Conservation (phyloP, 2,113 vertebrate genomes). For the Ciconia boyciana region DNA sequence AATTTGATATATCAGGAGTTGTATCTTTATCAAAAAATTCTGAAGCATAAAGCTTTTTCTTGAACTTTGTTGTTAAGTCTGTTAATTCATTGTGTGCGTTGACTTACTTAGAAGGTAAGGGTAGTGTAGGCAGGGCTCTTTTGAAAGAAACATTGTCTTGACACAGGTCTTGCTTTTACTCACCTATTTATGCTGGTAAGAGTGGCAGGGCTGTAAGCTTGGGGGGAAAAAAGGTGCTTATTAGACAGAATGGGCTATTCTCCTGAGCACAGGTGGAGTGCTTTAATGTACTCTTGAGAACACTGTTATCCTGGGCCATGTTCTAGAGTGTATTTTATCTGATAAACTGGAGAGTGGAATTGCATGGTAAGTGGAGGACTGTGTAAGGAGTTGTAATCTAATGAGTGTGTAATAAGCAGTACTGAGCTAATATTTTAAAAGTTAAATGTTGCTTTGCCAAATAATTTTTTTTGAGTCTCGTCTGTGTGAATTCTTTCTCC, state of each 20-base stretch:
- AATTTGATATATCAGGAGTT: background rate
- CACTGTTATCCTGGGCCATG: background rate
- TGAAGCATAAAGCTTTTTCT: background rate
- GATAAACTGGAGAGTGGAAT: background rate
- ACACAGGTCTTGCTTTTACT: background rate
- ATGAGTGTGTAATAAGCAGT: background rate
- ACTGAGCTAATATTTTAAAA: background rate
- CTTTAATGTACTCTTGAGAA: background rate
- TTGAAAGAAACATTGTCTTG: background rate
- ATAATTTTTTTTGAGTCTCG: background rate
- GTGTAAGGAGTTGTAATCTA: background rate
- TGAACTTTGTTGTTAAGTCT: background rate
- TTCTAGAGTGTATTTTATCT: background rate
- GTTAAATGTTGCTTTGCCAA: background rate
- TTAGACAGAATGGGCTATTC: background rate
- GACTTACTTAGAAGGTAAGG: background rate
- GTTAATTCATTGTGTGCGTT: background rate
- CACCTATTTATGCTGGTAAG: background rate
- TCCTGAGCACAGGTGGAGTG: background rate
- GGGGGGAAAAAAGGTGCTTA: background rate
- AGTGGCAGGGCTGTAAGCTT: background rate
- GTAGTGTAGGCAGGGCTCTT: background rate
- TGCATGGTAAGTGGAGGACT: background rate
- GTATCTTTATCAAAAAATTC: background rate
- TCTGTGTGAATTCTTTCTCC: background rate